phyloP scores from a whole-genome alignment of 2,888 invertebrate species.

The Pheosia tremula region DNA sequence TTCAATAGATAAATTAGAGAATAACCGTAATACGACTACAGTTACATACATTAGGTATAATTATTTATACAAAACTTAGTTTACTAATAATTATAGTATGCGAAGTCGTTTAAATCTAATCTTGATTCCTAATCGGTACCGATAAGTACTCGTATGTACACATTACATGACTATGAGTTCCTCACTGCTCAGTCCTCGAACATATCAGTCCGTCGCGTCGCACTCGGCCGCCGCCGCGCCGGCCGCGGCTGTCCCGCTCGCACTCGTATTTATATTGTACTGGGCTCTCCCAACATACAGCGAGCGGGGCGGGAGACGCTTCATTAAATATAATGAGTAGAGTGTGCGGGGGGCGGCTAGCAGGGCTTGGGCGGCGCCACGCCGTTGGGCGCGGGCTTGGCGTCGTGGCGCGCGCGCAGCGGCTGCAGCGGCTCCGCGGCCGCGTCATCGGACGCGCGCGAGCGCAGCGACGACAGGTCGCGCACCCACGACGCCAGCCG shows the following conservation, averaged over 20 bases:
- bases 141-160: conserved; percentile 38
- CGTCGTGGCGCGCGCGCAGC: conserved; percentile 28
- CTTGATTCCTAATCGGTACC: conserved; percentile 37
- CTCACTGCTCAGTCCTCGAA: conserved; percentile 23
- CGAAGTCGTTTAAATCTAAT: conserved; percentile 29
- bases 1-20: conserved; percentile 42
- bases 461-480: conserved; percentile 76
- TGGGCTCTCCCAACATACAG: too few relatives aligned
- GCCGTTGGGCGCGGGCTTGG: conserved; percentile 52
- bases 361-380: conserved; percentile 39
- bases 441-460: conserved; percentile 68
- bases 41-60: conserved; percentile 14
- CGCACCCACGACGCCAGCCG: conserved; percentile 81
- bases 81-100: conserved; percentile 23
- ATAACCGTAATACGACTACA: conserved; percentile 26
- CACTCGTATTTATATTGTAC: too few relatives aligned
- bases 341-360: conserved; percentile 46
- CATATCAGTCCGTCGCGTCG: background rate
- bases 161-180: conserved; percentile 19
- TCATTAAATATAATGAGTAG: conserved; percentile 76
- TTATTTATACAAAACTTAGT: conserved; percentile 15
- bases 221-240: background rate
- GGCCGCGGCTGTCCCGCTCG: background rate
- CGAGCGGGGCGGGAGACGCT: conserved; percentile 54
- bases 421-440: conserved; percentile 62